These are phyloP conservation scores for Crotophaga sulcirostris DNA, from an alignment of 2,113 vertebrate species.

Conservation along the genomic window DNA sequence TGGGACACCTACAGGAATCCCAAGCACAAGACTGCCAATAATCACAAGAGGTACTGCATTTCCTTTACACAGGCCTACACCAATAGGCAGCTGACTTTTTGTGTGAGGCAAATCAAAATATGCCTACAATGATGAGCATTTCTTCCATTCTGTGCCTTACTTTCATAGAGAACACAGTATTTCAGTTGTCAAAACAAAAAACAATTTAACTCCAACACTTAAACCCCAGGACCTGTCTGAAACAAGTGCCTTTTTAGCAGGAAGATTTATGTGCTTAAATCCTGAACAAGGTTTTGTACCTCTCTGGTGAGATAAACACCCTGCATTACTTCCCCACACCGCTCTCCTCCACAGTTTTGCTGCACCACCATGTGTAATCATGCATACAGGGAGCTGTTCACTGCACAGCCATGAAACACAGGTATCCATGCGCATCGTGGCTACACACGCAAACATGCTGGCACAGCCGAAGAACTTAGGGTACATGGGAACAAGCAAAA, in stretches of 20 bases:
- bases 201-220: neutral
- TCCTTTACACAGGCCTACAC: neutral
- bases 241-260: neutral
- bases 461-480: no score
- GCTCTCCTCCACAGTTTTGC: neutral
- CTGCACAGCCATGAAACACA: neutral
- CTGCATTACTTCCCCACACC: neutral
- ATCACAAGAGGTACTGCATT: neutral
- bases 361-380: neutral
- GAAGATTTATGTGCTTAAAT: neutral
- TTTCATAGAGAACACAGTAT: neutral
- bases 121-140: neutral
- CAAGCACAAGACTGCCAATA: neutral
- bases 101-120: neutral
- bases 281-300: neutral
- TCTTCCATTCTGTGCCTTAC: neutral
- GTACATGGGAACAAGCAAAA: neutral
- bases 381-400: rapidly evolving
- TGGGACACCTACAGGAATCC: neutral
- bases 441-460: neutral
- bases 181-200: neutral
- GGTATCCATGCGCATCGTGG: rapidly evolving
- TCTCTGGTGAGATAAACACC: neutral
- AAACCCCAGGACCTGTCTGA: neutral
- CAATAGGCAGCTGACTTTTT: neutral